A percentile compares a stretch with the other conserved stretches of the same genome.
These are phyloP conservation scores for Megathymus violae DNA, from an alignment of 1,140 invertebrate species.

Conservation along the genomic window DNA sequence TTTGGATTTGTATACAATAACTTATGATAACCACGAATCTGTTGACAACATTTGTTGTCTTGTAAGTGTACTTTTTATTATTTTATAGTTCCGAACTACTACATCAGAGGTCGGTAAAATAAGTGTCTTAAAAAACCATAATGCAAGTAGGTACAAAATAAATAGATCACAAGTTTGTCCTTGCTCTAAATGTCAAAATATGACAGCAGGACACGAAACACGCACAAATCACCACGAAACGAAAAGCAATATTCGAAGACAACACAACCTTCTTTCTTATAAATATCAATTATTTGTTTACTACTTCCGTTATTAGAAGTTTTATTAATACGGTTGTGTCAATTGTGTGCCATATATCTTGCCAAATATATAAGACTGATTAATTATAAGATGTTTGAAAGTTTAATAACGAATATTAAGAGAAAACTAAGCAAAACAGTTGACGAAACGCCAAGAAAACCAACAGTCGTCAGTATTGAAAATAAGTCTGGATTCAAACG, in stretches of 20 bases:
- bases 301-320: constrained; percentile 30
- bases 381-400: constrained; percentile 77
- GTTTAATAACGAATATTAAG: constrained; percentile 71
- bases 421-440: constrained; percentile 84
- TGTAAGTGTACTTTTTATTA: constrained; percentile 61
- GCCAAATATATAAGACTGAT: constrained; percentile 75
- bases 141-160: constrained; percentile 37
- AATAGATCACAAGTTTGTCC: constrained; percentile 66
- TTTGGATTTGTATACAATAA: constrained; percentile 92
- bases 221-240: too few species aligned
- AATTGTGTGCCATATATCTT: constrained; percentile 60
- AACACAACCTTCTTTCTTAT: too few species aligned
- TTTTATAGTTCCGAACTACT: constrained; percentile 23
- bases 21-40: constrained; percentile 91
- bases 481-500: constrained; percentile 77
- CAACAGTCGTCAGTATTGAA: constrained; percentile 45
- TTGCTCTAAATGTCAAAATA: constrained; percentile 78
- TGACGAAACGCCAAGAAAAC: constrained; percentile 44
- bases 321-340: constrained; percentile 34
- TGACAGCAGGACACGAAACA: constrained; percentile 66
- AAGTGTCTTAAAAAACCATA: constrained; percentile 41
- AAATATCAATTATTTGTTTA: constrained; percentile 43
- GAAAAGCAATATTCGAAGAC: too few species aligned
- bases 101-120: constrained; percentile 1
- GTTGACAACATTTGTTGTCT: constrained; percentile 85